A percentile compares a stretch with the other conserved stretches of the same genome.
Evolutionary conservation across 2,888 invertebrate genomes (phyloP).

Genomic region (Lochmaea crataegi): DNA sequence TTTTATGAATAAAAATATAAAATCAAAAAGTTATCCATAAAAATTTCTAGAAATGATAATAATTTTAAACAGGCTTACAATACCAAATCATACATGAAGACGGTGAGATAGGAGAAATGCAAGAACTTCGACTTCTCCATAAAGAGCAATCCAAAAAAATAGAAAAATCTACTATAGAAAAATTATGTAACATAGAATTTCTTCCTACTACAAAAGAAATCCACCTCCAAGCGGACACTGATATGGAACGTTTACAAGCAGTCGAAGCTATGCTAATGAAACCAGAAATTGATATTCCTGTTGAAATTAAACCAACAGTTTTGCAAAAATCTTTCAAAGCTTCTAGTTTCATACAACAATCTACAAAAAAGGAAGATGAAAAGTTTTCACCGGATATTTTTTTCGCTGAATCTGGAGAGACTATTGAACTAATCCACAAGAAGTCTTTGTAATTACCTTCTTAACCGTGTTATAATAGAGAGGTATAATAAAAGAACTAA

Average conservation of each 20-base stretch:
- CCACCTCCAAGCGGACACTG: not conserved
- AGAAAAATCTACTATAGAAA: slow-evolving; percentile 32
- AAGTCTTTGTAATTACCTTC: slow-evolving; percentile 9
- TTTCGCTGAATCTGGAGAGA: slow-evolving; percentile 49
- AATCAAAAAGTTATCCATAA: too few relatives aligned
- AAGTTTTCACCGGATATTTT: slow-evolving; percentile 58
- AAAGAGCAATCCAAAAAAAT: slow-evolving; percentile 40
- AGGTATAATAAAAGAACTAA: too few relatives aligned
- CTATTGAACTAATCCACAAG: slow-evolving; percentile 17
- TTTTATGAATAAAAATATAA: too few relatives aligned
- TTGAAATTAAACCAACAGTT: not conserved
- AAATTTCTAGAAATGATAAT: not conserved
- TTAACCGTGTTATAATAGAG: too few relatives aligned
- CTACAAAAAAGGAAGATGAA: slow-evolving; percentile 21
- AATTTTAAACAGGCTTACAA: slow-evolving; percentile 51
- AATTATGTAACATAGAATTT: slow-evolving; percentile 6
- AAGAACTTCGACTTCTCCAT: slow-evolving; percentile 53
- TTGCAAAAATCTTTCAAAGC: slow-evolving; percentile 18
- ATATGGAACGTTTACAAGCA: not conserved
- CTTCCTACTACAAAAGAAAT: slow-evolving; percentile 25
- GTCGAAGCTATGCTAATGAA: not conserved
- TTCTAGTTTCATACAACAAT: slow-evolving; percentile 3
- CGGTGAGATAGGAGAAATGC: slow-evolving; percentile 60
- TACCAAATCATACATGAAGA: slow-evolving; percentile 61
- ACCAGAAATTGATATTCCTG: slow-evolving; percentile 2